Percentiles rank a stretch among this genome's conserved stretches.
Conservation (phyloP, 2,797 vertebrate species). For the Bradypus variegatus region DNA sequence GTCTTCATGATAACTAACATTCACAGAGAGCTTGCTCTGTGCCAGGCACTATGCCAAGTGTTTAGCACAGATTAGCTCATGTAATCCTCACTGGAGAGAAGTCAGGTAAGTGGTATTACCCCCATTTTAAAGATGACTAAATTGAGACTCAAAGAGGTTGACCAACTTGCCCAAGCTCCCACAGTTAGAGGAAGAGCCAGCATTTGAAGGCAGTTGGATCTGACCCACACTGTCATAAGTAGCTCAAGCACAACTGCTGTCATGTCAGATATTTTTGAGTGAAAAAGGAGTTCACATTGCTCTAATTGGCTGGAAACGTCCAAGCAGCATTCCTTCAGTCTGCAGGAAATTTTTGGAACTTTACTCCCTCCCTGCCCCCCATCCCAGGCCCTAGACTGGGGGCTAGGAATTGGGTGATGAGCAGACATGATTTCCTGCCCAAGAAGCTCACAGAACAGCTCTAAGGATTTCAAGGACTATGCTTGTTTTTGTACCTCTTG, state of each 20-base stretch:
- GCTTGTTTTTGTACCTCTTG: not conserved
- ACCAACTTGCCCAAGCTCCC: not conserved
- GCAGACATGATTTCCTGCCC: not conserved
- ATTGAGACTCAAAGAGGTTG: conserved; percentile 4
- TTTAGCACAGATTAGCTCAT: not conserved
- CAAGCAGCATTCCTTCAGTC: not conserved
- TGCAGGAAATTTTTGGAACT: not conserved
- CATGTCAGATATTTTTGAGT: not conserved
- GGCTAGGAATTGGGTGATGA: not conserved
- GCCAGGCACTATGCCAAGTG: not conserved
- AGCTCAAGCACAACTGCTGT: not conserved
- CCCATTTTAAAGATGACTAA: conserved; percentile 55
- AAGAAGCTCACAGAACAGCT: not conserved
- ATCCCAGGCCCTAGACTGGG: not conserved
- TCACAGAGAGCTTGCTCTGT: not conserved
- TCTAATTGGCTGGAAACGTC: not conserved
- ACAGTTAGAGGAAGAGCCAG: not conserved
- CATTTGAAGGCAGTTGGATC: not conserved
- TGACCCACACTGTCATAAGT: not conserved
- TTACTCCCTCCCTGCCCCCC: not conserved
- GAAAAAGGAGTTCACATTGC: not conserved
- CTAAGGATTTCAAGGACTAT: rapidly evolving
- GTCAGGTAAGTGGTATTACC: conserved; percentile 23
- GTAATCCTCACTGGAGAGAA: not conserved
- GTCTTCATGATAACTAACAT: not conserved